phyloP scores from a whole-genome alignment of 1,140 invertebrate genomes.

The Drosophila persimilis region DNA sequence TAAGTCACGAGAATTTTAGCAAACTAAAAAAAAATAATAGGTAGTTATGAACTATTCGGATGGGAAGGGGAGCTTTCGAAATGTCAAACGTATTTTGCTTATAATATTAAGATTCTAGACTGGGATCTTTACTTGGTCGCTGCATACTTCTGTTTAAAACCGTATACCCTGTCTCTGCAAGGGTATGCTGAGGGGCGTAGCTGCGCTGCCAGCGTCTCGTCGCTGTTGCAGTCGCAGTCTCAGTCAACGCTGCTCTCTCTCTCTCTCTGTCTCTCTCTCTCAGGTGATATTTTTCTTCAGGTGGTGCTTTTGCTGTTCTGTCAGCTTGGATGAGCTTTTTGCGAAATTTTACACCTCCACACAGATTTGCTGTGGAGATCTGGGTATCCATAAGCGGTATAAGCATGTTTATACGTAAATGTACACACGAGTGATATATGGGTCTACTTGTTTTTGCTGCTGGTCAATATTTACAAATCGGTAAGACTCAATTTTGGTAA shows the following conservation, averaged over 20 bases:
- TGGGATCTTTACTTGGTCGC: no score
- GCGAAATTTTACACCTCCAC: slow-evolving; percentile 73
- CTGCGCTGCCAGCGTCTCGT: slow-evolving; percentile 19
- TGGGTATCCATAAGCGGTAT: slow-evolving; percentile 35
- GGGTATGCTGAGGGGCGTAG: no score
- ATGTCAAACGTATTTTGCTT: no score
- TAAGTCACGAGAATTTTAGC: no score
- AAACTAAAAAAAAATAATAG: no score
- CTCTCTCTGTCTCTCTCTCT: slow-evolving; percentile 32
- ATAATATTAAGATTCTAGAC: no score
- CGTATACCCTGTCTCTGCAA: no score
- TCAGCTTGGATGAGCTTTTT: slow-evolving; percentile 47
- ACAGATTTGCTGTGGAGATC: slow-evolving; percentile 35
- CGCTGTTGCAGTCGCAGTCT: no score
- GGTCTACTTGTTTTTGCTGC: slow-evolving; percentile 38
- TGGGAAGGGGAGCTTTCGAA: no score
- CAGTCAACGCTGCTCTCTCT: slow-evolving; percentile 3
- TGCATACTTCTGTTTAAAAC: no score
- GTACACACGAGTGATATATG: slow-evolving; percentile 42
- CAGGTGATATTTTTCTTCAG: not conserved
- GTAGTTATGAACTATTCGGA: no score
- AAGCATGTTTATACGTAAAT: slow-evolving; percentile 33
- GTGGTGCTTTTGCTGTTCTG: slow-evolving; percentile 31
- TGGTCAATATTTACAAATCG: slow-evolving; percentile 56
- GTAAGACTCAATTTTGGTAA: slow-evolving; percentile 38